phyloP scores from a whole-genome alignment of 2,888 invertebrate genomes.

The Chloromyia formosa region DNA sequence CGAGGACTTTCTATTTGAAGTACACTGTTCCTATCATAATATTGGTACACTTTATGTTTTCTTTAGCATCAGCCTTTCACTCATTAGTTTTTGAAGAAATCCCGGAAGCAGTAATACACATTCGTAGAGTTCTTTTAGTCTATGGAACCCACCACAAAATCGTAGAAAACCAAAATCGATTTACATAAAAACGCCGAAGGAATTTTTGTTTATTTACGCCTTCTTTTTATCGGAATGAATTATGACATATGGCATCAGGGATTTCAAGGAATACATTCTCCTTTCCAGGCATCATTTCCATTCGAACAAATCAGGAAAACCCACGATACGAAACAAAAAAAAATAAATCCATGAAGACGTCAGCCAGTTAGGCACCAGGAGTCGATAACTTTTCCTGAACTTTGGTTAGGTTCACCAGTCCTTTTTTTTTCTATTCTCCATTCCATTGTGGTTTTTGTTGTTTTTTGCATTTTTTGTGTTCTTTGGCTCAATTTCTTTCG shows the following conservation, averaged over 20 bases:
- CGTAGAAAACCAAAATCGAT: background rate
- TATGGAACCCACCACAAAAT: no score
- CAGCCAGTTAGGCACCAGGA: constrained; percentile 31
- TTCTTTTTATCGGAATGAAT: constrained; percentile 8
- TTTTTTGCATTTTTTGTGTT: background rate
- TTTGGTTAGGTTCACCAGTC: background rate
- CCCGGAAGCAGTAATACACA: no score
- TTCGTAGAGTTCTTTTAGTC: no score
- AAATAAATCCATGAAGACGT: constrained; percentile 2
- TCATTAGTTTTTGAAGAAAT: no score
- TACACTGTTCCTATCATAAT: no score
- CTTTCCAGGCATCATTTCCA: background rate
- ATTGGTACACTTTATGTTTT: no score
- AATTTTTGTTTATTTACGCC: background rate
- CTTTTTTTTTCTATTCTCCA: background rate
- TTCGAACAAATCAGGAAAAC: background rate
- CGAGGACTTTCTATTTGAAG: no score
- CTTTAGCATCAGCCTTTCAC: no score
- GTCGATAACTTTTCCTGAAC: constrained; percentile 23
- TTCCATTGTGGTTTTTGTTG: background rate
- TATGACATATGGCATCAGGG: constrained; percentile 10
- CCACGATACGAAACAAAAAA: background rate
- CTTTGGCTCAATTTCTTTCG: background rate
- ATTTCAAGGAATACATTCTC: background rate
- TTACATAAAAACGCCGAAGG: background rate